phyloP scores from a whole-genome alignment of 2,797 vertebrate species.

The Acipenser ruthenus region DNA sequence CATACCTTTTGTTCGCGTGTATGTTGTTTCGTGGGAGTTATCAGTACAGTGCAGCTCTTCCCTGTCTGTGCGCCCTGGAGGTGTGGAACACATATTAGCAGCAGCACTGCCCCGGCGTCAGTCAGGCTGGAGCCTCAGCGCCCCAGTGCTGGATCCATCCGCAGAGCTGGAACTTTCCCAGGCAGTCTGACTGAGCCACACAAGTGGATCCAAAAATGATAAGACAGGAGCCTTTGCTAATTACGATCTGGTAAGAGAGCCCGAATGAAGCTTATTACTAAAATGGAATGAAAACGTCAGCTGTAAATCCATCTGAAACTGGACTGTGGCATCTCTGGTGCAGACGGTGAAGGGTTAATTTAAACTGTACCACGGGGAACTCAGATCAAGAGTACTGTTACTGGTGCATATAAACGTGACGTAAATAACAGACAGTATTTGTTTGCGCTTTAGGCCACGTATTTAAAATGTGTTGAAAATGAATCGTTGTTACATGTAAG shows the following conservation, averaged over 20 bases:
- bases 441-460: too few relatives aligned
- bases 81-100: slow-evolving; percentile 37
- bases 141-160: slow-evolving; percentile 63
- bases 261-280: too few relatives aligned
- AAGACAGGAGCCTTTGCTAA: slow-evolving; percentile 8
- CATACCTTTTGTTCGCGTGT: slow-evolving; percentile 36
- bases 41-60: background rate
- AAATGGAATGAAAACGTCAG: too few relatives aligned
- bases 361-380: too few relatives aligned
- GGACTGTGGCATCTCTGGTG: too few relatives aligned
- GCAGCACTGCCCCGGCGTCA: slow-evolving; percentile 66
- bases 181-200: slow-evolving; percentile 34
- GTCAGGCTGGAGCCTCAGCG: slow-evolving; percentile 72
- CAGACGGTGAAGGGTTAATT: too few relatives aligned
- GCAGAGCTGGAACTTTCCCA: slow-evolving; percentile 58
- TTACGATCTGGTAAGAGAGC: slow-evolving; percentile 9
- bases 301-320: too few relatives aligned
- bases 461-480: too few relatives aligned
- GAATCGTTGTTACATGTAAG: too few relatives aligned
- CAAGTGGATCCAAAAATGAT: slow-evolving; percentile 10
- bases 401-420: too few relatives aligned
- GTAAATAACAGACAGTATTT: too few relatives aligned
- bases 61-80: slow-evolving; percentile 18
- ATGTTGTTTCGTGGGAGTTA: background rate
- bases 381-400: too few relatives aligned